Percentiles rank a stretch among this genome's conserved stretches.
phyloP scores from a whole-genome alignment of 2,113 vertebrate genomes.

The Bujurquina vittata region DNA sequence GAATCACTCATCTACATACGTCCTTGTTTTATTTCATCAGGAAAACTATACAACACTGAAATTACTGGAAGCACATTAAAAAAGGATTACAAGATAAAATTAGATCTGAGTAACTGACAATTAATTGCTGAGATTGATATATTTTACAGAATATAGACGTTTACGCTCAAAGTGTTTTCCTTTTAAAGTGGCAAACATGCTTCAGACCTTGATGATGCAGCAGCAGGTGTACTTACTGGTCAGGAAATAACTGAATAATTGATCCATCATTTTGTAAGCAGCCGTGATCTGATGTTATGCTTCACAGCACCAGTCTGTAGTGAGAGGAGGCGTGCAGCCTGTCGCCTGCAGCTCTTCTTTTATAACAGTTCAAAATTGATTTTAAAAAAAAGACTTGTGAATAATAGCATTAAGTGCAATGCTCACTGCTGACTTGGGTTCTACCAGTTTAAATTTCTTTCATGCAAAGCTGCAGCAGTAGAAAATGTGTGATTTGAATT shows the following conservation, averaged over 20 bases:
- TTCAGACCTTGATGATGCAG: neutral
- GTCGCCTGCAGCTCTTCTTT: neutral
- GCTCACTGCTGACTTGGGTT: neutral
- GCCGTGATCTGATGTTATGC: neutral
- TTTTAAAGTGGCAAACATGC: neutral
- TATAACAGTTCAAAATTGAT: neutral
- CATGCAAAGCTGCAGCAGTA: neutral
- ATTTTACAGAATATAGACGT: neutral
- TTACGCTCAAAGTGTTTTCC: neutral
- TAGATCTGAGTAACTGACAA: neutral
- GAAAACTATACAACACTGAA: neutral
- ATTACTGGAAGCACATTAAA: neutral
- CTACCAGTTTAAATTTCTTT: neutral
- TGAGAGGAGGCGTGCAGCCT: neutral
- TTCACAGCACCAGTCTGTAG: neutral
- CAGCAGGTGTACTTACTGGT: neutral
- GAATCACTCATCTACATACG: rapidly evolving
- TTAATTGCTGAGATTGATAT: neutral
- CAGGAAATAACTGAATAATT: neutral
- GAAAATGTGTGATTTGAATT: neutral
- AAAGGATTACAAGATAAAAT: neutral
- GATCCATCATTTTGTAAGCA: constrained; percentile 10
- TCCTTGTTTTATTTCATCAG: neutral
- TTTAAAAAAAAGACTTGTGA: neutral
- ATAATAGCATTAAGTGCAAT: rapidly evolving